Conservation (phyloP, 2,888 invertebrate genomes). For the Drosophila niveifrons region DNA sequence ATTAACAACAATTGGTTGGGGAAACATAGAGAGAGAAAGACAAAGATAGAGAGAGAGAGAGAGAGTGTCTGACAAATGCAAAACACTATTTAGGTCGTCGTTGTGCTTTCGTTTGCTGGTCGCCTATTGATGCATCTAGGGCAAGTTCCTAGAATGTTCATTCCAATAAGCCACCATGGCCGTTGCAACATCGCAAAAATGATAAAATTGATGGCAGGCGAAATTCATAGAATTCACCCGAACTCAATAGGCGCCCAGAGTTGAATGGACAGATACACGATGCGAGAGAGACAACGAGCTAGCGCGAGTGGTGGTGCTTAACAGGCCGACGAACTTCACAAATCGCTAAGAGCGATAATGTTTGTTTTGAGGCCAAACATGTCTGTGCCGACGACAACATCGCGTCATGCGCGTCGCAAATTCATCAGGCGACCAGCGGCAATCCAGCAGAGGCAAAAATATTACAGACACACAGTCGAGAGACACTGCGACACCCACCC, state of each 20-base stretch:
- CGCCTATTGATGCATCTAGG: slow-evolving; percentile 83
- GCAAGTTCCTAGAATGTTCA: slow-evolving; percentile 85
- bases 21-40: slow-evolving; percentile 6
- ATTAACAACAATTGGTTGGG: neutral
- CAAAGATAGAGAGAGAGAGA: no score
- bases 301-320: slow-evolving; percentile 2
- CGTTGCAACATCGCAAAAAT: slow-evolving; percentile 69
- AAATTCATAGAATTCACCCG: slow-evolving; percentile 86
- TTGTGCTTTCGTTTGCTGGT: slow-evolving; percentile 63
- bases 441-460: slow-evolving; percentile 12
- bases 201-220: slow-evolving; percentile 54
- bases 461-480: neutral
- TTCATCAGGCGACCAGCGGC: slow-evolving; percentile 78
- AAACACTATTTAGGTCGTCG: slow-evolving; percentile 70
- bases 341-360: slow-evolving; percentile 12
- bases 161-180: slow-evolving; percentile 76
- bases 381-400: slow-evolving; percentile 62
- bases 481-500: neutral
- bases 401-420: slow-evolving; percentile 86
- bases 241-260: slow-evolving; percentile 82
- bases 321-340: slow-evolving; percentile 29
- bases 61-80: slow-evolving; percentile 1
- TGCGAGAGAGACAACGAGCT: neutral
- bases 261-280: neutral
- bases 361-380: slow-evolving; percentile 52